Evolutionary conservation across 2,113 vertebrate species (phyloP).

Genomic region (Jacana jacana): DNA sequence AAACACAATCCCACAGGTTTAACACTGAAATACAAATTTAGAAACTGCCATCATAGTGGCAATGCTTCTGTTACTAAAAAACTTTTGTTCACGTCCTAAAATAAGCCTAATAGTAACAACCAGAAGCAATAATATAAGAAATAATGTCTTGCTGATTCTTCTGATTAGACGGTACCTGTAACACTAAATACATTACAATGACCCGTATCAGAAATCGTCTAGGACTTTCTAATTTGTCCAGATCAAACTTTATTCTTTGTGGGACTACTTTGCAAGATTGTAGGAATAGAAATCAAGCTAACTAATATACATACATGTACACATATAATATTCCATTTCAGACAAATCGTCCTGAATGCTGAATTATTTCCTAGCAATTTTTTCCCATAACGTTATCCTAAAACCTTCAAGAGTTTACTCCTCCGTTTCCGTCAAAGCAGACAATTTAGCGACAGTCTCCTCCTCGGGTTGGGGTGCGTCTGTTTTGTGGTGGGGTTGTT

Average conservation of each 20-base stretch:
- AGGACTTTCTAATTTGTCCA: not conserved
- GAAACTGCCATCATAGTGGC: not conserved
- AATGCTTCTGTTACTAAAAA: not conserved
- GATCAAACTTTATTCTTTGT: not conserved
- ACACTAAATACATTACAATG: not conserved
- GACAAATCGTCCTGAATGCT: not conserved
- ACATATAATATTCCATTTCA: not conserved
- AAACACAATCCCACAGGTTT: not conserved
- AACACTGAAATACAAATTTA: not conserved
- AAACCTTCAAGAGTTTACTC: not conserved
- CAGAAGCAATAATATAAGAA: not conserved
- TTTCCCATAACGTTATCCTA: not conserved
- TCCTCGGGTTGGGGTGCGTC: too few relatives aligned
- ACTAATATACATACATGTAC: not conserved
- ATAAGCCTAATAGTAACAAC: not conserved
- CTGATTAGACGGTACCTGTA: not conserved
- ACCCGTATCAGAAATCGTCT: not conserved
- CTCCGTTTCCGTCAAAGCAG: not conserved
- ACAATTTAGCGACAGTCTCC: not conserved
- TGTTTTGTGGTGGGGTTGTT: not conserved
- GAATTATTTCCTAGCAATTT: not conserved
- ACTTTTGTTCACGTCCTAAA: not conserved
- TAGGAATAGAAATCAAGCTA: not conserved
- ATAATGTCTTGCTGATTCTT: not conserved
- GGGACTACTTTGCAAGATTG: not conserved